A percentile compares a stretch with the other conserved stretches of the same genome.
Evolutionary conservation across 2,797 vertebrate species (phyloP).

Genomic region (Paramormyrops hopkinsi): DNA sequence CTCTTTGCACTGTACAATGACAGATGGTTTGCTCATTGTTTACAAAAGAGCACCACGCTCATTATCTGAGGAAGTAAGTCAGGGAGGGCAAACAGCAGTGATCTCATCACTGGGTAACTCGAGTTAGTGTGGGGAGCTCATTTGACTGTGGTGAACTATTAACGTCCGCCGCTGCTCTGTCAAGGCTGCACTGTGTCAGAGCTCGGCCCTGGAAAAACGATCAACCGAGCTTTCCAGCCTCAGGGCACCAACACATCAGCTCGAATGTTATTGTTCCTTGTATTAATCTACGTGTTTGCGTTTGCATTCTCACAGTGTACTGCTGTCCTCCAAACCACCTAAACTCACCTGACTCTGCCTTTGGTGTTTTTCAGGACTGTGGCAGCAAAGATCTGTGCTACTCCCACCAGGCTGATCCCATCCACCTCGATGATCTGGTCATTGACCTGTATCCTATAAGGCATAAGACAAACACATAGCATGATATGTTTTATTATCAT

Average conservation of each 20-base stretch:
- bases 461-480: not conserved
- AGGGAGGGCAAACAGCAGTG: not conserved
- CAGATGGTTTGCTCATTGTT: not conserved
- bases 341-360: constrained; percentile 73
- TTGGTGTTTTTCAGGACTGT: constrained; percentile 84
- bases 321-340: not conserved
- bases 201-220: not conserved
- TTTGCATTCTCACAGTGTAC: not conserved
- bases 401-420: constrained; percentile 79
- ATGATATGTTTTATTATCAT: not conserved
- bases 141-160: constrained; percentile 20
- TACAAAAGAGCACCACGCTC: not conserved
- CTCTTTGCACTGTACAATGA: not conserved
- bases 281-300: not conserved
- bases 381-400: constrained; percentile 85
- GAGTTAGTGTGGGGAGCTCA: not conserved
- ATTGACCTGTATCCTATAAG: constrained; percentile 74
- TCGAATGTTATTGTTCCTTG: not conserved
- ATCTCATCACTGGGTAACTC: not conserved
- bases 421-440: constrained; percentile 91
- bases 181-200: not conserved
- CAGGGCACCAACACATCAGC: not conserved
- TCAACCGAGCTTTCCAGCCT: not conserved
- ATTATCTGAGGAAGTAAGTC: constrained; percentile 1
- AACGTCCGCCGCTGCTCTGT: not conserved